A percentile compares a stretch with the other conserved stretches of the same genome.
Evolutionary conservation across 2,888 invertebrate species (phyloP).

Genomic region (Ctenicera cuprea): DNA sequence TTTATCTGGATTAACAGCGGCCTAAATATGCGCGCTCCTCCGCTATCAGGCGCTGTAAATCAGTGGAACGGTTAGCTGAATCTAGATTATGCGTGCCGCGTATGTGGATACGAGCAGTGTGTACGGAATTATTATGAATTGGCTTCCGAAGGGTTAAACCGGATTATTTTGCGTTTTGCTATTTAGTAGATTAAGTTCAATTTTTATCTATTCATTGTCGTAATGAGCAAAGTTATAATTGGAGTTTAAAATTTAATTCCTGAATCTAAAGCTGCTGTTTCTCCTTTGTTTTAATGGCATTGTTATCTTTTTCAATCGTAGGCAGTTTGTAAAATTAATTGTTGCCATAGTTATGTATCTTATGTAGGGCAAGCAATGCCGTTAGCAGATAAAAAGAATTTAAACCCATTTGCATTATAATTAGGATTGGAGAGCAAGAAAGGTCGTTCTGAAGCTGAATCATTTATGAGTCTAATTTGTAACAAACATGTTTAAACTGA

Average conservation of each 20-base stretch:
- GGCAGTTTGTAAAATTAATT: conserved; percentile 37
- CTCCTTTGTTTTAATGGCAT: conserved; percentile 12
- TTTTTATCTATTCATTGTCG: conserved; percentile 47
- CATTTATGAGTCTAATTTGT: too few relatives aligned
- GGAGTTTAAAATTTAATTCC: conserved; percentile 47
- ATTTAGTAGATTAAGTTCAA: conserved; percentile 46
- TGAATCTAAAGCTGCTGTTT: conserved; percentile 38
- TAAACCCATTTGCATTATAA: conserved; percentile 25
- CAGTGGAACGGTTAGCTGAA: conserved; percentile 52
- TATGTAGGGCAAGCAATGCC: conserved; percentile 3
- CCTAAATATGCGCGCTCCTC: conserved; percentile 52
- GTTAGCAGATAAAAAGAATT: conserved; percentile 27
- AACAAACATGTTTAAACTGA: too few relatives aligned
- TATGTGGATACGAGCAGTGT: conserved; percentile 48
- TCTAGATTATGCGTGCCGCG: conserved; percentile 52
- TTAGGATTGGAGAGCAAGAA: background rate
- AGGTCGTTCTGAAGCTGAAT: background rate
- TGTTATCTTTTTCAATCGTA: conserved; percentile 43
- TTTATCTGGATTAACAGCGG: conserved; percentile 53
- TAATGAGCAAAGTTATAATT: conserved; percentile 52
- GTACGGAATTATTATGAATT: conserved; percentile 51
- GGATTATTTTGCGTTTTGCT: conserved; percentile 50
- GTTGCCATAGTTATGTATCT: conserved; percentile 36
- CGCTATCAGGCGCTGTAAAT: conserved; percentile 51
- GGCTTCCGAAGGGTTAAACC: conserved; percentile 46